These are phyloP conservation scores for Amorpha juglandis DNA, from an alignment of 2,888 invertebrate species.

Conservation along the genomic window DNA sequence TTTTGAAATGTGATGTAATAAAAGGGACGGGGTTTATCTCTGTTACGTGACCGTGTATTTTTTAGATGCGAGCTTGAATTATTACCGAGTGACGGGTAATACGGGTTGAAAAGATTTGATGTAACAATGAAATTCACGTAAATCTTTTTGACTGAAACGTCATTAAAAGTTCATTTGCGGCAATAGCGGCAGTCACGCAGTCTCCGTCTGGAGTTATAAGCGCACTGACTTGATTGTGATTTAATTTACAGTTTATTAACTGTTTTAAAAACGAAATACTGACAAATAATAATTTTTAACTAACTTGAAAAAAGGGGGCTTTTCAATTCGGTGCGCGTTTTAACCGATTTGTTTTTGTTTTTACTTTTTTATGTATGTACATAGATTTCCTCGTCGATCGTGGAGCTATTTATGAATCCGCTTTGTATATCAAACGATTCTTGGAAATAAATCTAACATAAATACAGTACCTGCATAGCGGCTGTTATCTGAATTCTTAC, in stretches of 20 bases:
- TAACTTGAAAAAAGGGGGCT: too few relatives aligned
- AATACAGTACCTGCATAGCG: too few relatives aligned
- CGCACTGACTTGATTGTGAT: conserved; percentile 17
- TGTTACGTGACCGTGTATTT: conserved; percentile 44
- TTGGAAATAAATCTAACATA: too few relatives aligned
- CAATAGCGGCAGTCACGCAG: conserved; percentile 16
- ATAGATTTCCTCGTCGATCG: too few relatives aligned
- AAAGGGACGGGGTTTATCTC: conserved; percentile 46
- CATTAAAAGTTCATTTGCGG: conserved; percentile 31
- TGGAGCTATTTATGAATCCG: too few relatives aligned
- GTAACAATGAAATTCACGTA: conserved; percentile 38
- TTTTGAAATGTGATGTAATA: conserved; percentile 47
- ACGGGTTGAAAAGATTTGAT: conserved; percentile 35
- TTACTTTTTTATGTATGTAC: too few relatives aligned
- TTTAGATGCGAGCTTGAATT: conserved; percentile 39
- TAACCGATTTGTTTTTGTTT: too few relatives aligned
- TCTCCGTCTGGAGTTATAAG: not conserved
- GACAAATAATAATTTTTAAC: too few relatives aligned
- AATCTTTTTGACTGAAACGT: conserved; percentile 35
- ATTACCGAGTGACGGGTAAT: conserved; percentile 38
- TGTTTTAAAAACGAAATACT: too few relatives aligned
- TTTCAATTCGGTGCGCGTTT: too few relatives aligned
- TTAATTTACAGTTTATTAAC: too few relatives aligned
- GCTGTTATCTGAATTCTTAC: not conserved
- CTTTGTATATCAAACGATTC: too few relatives aligned